Conservation (phyloP, 1,140 invertebrate species). For the Samia ricini region DNA sequence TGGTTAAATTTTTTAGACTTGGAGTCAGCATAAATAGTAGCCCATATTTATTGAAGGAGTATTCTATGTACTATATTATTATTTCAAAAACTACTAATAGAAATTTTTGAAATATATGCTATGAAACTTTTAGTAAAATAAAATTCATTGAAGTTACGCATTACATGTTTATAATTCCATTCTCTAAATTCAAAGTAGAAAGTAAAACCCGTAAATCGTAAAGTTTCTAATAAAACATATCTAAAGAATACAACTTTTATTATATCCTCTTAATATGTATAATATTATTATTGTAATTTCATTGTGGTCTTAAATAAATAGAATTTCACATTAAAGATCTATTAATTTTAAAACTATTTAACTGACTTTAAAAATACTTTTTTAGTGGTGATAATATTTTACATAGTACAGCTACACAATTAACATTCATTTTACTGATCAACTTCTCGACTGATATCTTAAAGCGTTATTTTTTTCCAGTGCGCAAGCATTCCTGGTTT, state of each 20-base stretch:
- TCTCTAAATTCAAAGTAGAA: background rate
- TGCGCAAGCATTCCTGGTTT: conserved; percentile 78
- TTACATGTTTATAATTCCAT: background rate
- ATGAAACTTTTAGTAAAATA: conserved; percentile 13
- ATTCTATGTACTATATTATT: background rate
- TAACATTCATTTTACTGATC: no score
- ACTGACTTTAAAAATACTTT: no score
- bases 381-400: no score
- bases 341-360: no score
- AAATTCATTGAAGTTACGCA: background rate
- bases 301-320: no score
- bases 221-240: background rate
- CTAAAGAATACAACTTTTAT: background rate
- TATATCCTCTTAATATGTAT: background rate
- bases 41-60: background rate
- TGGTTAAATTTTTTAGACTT: background rate
- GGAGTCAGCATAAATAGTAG: background rate
- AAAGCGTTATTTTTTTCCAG: conserved; percentile 65
- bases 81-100: background rate
- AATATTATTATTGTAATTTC: no score
- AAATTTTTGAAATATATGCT: background rate
- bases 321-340: no score
- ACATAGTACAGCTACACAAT: no score
- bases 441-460: no score
- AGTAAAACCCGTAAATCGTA: background rate